Percentiles rank a stretch among this genome's conserved stretches.
phyloP scores from a whole-genome alignment of 2,113 vertebrate species.

The Elephantulus edwardii region DNA sequence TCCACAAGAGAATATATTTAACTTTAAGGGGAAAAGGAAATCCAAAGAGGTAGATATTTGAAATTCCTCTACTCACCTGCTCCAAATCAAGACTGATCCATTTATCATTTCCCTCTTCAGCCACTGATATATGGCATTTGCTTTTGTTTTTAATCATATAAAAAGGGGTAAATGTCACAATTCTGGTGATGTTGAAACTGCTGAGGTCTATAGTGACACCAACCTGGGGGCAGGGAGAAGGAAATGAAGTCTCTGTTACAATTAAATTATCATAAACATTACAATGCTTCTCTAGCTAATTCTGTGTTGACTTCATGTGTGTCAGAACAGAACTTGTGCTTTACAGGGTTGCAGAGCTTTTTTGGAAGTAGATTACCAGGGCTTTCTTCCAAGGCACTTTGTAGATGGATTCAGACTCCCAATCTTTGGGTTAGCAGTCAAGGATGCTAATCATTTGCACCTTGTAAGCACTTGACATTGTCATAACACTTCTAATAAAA shows the following conservation, averaged over 20 bases:
- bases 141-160: conserved; percentile 96
- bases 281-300: background rate
- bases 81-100: conserved; percentile 91
- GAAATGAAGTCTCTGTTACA: background rate
- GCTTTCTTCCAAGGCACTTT: background rate
- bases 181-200: conserved; percentile 97
- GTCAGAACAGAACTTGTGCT: background rate
- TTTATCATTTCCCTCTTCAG: conserved; percentile 89
- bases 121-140: conserved; percentile 88
- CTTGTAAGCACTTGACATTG: background rate
- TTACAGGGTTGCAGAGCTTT: background rate
- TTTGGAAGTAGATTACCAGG: background rate
- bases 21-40: background rate
- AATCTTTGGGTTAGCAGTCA: background rate
- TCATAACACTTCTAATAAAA: conserved; percentile 8
- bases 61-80: conserved; percentile 84
- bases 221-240: conserved; percentile 83
- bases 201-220: conserved; percentile 95
- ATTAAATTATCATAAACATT: background rate
- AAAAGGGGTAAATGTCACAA: conserved; percentile 97
- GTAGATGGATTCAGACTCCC: background rate
- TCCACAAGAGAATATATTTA: too few relatives aligned
- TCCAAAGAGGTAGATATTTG: background rate
- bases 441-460: background rate
- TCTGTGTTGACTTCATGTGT: background rate